Conservation (phyloP, 2,888 invertebrate genomes). For the Athalia cordata region DNA sequence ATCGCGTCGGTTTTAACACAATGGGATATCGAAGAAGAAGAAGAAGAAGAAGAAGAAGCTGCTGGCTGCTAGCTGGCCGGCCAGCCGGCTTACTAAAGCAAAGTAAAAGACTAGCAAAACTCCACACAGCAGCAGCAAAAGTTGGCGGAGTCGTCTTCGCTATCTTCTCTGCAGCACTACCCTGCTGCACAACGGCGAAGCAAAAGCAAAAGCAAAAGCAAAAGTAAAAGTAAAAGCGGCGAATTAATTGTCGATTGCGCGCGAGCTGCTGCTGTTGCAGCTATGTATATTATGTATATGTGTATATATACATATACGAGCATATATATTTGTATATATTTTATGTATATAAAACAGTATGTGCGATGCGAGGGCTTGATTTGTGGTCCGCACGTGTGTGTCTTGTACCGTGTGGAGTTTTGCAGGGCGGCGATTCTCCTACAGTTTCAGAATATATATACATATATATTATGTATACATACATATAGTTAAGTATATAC, state of each 20-base stretch:
- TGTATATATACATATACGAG: no score
- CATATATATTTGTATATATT: neutral
- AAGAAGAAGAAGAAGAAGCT: neutral
- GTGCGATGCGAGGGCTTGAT: conserved; percentile 61
- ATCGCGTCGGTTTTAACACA: neutral
- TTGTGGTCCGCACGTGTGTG: conserved; percentile 67
- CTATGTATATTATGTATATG: no score
- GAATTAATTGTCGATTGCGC: conserved; percentile 71
- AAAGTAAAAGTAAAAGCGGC: conserved; percentile 63
- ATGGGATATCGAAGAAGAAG: neutral
- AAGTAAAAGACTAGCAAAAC: neutral
- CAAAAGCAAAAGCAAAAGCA: neutral
- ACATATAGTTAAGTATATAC: no score
- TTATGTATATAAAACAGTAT: neutral
- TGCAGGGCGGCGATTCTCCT: no score
- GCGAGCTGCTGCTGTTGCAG: conserved; percentile 25
- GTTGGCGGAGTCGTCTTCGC: neutral
- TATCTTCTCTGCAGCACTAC: no score
- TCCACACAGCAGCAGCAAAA: neutral
- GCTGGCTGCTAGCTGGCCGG: no score
- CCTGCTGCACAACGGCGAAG: neutral
- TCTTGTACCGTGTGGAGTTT: conserved; percentile 22
- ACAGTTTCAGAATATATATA: no score
- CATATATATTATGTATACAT: no score
- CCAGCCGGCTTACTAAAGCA: neutral